phyloP scores from a whole-genome alignment of 2,797 vertebrate genomes.

The Huso huso region DNA sequence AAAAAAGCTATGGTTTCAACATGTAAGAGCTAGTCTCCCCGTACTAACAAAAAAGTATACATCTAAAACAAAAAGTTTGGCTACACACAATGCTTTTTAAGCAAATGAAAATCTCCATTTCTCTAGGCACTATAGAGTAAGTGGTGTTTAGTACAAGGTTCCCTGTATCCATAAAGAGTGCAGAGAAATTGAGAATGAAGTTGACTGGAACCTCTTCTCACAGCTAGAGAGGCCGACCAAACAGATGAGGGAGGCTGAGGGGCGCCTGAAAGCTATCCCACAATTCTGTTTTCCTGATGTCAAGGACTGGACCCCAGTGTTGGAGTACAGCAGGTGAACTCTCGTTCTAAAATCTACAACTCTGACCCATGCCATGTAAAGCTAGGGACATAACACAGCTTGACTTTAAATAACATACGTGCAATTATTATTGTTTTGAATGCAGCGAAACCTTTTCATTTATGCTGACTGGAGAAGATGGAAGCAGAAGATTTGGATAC shows the following conservation, averaged over 20 bases:
- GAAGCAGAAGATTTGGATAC: conserved; percentile 93
- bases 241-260: conserved; percentile 92
- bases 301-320: conserved; percentile 91
- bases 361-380: background rate
- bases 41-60: no score
- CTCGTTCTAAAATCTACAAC: background rate
- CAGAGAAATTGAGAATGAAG: background rate
- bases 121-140: no score
- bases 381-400: background rate
- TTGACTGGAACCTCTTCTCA: conserved; percentile 19
- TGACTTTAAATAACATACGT: background rate
- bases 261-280: conserved; percentile 93
- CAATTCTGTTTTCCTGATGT: conserved; percentile 98
- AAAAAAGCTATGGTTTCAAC: no score
- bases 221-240: conserved; percentile 95
- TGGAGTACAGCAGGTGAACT: conserved; percentile 84
- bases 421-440: conserved; percentile 30
- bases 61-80: no score
- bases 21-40: no score
- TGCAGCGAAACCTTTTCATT: conserved; percentile 96
- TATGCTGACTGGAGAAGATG: conserved; percentile 97
- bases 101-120: no score
- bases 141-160: no score
- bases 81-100: no score
- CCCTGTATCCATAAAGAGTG: no score